Evolutionary conservation across 2,888 invertebrate genomes (phyloP).

Genomic region (Uloborus plumipes): DNA sequence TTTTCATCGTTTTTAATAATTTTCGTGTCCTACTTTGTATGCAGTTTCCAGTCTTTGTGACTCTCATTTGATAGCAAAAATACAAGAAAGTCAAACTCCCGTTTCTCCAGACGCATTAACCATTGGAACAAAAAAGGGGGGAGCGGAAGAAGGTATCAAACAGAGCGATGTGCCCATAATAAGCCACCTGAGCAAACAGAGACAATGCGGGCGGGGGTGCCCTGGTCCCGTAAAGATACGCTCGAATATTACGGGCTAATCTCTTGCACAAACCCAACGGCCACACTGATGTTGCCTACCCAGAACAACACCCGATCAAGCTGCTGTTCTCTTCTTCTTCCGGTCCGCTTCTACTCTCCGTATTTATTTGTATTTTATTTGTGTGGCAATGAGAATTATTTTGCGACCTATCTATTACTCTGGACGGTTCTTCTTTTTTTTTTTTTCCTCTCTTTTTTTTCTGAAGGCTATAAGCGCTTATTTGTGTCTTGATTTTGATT

Average conservation of each 20-base stretch:
- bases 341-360: not conserved
- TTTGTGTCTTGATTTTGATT: too few species aligned
- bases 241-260: slow-evolving; percentile 52
- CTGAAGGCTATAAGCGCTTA: too few species aligned
- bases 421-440: too few species aligned
- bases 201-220: slow-evolving; percentile 47
- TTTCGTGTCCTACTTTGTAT: too few species aligned
- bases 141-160: not conserved
- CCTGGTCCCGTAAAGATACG: slow-evolving; percentile 43
- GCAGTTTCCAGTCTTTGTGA: too few species aligned
- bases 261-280: slow-evolving; percentile 55
- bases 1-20: too few species aligned
- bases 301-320: slow-evolving; percentile 45
- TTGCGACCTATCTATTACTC: too few species aligned
- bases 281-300: slow-evolving; percentile 38
- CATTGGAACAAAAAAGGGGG: not conserved
- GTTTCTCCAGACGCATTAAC: too few species aligned
- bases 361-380: slow-evolving; percentile 2
- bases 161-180: slow-evolving; percentile 42
- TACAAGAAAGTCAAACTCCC: too few species aligned
- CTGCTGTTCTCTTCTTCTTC: slow-evolving; percentile 13
- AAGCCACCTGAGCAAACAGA: slow-evolving; percentile 64
- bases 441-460: too few species aligned
- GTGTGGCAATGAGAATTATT: too few species aligned
- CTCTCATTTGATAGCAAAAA: too few species aligned